phyloP scores from a whole-genome alignment of 2,888 invertebrate species.

The Amblyjoppa proteus region DNA sequence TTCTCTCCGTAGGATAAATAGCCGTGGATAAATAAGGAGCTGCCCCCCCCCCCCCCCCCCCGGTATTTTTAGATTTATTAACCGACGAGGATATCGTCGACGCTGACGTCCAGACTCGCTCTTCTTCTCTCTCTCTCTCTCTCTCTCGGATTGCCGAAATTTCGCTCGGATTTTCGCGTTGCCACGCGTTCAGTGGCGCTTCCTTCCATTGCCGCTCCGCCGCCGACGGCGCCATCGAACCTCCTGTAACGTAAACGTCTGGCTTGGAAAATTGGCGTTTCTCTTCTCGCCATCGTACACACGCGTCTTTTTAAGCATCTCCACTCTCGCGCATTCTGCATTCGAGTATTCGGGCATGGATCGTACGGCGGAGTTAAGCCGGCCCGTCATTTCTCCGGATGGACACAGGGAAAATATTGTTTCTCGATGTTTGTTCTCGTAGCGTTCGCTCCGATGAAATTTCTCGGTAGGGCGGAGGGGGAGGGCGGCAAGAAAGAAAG shows the following conservation, averaged over 20 bases:
- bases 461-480: neutral
- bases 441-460: constrained; percentile 19
- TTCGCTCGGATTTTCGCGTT: constrained; percentile 1
- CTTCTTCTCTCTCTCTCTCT: neutral
- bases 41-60: constrained; percentile 18
- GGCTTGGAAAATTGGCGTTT: constrained; percentile 45
- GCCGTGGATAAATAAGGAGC: constrained; percentile 61
- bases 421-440: neutral
- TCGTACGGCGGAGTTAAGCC: neutral
- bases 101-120: constrained; percentile 32
- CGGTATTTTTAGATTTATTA: constrained; percentile 76
- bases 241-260: constrained; percentile 52
- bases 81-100: constrained; percentile 50
- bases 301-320: neutral
- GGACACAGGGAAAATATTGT: constrained; percentile 38
- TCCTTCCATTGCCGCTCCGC: constrained; percentile 27
- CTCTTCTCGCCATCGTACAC: constrained; percentile 17
- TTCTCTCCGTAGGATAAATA: constrained; percentile 59
- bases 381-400: constrained; percentile 34
- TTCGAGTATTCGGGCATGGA: neutral
- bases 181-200: neutral
- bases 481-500: neutral
- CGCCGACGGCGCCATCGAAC: constrained; percentile 33
- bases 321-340: neutral
- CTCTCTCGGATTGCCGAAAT: constrained; percentile 9